Evolutionary conservation across 2,113 vertebrate species (phyloP).

Genomic region (Myocastor coypus): DNA sequence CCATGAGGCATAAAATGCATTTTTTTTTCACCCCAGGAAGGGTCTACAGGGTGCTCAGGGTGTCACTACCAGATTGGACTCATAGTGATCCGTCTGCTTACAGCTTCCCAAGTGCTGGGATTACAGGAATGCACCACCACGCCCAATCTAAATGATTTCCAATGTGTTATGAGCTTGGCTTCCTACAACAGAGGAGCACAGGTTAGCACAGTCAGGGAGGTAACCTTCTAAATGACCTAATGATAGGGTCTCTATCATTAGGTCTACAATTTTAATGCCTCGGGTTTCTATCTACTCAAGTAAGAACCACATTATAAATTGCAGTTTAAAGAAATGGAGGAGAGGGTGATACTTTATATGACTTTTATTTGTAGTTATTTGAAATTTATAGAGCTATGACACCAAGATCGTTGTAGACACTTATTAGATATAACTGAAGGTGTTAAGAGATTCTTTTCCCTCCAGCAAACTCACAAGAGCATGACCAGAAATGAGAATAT

Average conservation of each 20-base stretch:
- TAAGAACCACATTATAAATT: background rate
- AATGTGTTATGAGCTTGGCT: background rate
- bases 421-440: background rate
- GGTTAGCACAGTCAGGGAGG: background rate
- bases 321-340: background rate
- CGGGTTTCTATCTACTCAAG: background rate
- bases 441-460: background rate
- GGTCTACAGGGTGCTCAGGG: too few species aligned
- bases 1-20: too few species aligned
- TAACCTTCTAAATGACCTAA: background rate
- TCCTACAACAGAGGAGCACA: background rate
- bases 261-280: too few species aligned
- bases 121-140: too few species aligned
- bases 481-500: conserved; percentile 1
- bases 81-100: too few species aligned
- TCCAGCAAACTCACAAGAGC: background rate
- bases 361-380: conserved; percentile 27
- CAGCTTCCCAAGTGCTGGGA: too few species aligned
- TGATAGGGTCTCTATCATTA: too few species aligned
- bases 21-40: too few species aligned
- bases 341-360: background rate
- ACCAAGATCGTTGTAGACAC: background rate
- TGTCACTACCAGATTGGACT: too few species aligned
- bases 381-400: background rate
- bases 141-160: background rate